Evolutionary conservation across 2,797 vertebrate genomes (phyloP), one percentile per base, ranked within the genome.

Genomic region (Arvicola amphibius): DNA sequence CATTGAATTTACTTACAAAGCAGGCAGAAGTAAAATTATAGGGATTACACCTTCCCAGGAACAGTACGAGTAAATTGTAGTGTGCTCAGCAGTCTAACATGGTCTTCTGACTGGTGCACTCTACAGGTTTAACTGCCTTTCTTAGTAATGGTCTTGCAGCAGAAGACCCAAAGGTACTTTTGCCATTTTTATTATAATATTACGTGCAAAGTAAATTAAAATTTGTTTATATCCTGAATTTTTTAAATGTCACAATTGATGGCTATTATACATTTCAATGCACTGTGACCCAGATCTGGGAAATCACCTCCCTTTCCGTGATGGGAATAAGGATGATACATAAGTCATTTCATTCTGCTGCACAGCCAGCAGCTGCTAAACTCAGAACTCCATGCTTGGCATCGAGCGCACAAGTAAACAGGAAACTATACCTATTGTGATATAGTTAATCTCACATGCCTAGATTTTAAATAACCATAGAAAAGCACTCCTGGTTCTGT

Each of bases 101-200:
- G 65, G 69, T 88, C 69, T 88, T 96, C 56, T 63, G 21, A 59
- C 7, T 63, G 4, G 9, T n/a, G 56, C 71, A 91, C 78, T 78
- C 63, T 86, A 69, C 3, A 93, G n/a, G 46, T 89, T 96, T 92
- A 85, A 77, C 56, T 87, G 25, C 56, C 93, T 94, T 94, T 84
- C 63, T 87, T 86, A 94, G 86, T 40, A 71, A 51, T 53, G 48
- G 17, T 37, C 7, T 63, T 19, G 2, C 34, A 91, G 4, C 48
- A 76, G 2, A 85, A 53, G 84, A 77, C 61, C 17, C 40, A 81
- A 71, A 81, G 59, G 16, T 53, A 80, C 79, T 91, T 88, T 74
- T 56, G 61, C 23, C 81, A 83, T 34, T 83, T 91, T 95, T 56
- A 67, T 69, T 87, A 10, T 74, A 32, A 48, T 63, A 83, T 67